Base-by-base conservation (phyloP, 2,113 vertebrate genomes). In the Tupaia tana region DNA sequence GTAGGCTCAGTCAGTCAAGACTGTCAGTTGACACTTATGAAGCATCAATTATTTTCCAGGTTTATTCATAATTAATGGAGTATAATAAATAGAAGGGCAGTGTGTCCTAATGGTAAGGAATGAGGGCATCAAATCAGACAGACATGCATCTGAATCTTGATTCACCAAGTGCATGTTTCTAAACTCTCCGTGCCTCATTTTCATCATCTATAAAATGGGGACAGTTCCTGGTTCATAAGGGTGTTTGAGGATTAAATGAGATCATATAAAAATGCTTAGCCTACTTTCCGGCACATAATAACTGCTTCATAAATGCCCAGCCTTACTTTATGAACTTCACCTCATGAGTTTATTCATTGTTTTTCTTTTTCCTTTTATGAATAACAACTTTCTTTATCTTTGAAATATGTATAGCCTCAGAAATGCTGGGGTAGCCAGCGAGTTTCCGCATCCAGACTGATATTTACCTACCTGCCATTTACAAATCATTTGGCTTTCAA, bases 381-480 rank as follows among this genome's bases (percentile, higher is more conserved):
- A 67, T 59, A 84, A 94, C 24, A 88, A 61, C 58, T 22, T 70
- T 84, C 70, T 93, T 95, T 81, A 88, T 63, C 56, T 19, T 88
- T 69, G 22, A 52, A 34, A 61, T 81, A 83, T 80, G 75, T 31
- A 63, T 18, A 88, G 14, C 20, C 52, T 25, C 52, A 43, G 22
- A 74, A 94, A 96, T 25, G 11, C 52, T 80, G 87, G 43, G 3
- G 54, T 34, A 70, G 64, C 78, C 52, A 58, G 77, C 54, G 43
- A 19, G 34, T 59, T 18, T 90, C 52, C 69, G n/a, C 22, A 75
- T 82, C 71, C 34, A 96, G 80, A 96, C 89, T 90, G 56, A 67
- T 94, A 80, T 93, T 93, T 91, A 84, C 71, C 86, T 66, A 86
- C 0, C 4, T 63, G 87, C 87, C 90, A 96, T 77, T 96, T 80